Conservation (phyloP, 2,888 invertebrate genomes). For the Drosophila cyrtoloma region DNA sequence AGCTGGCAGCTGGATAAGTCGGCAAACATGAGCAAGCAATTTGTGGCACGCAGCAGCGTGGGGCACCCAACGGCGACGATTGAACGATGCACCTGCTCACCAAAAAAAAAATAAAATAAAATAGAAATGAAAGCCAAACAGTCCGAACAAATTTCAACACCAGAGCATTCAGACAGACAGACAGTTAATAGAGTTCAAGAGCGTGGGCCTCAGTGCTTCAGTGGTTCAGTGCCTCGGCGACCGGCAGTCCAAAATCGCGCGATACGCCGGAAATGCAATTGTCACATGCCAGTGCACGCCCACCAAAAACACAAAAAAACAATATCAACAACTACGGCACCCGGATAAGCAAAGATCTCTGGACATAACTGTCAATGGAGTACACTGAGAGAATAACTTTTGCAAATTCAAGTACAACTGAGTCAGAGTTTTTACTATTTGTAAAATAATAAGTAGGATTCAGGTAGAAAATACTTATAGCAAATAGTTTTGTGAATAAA, state of each 20-base stretch:
- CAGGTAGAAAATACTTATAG: background rate
- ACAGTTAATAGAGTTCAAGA: slow-evolving; percentile 37
- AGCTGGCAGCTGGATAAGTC: slow-evolving; percentile 57
- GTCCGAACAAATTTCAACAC: slow-evolving; percentile 14
- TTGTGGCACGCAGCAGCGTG: slow-evolving; percentile 68
- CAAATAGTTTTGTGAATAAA: background rate
- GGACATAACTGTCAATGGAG: slow-evolving; percentile 11
- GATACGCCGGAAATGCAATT: slow-evolving; percentile 76
- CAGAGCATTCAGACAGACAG: slow-evolving; percentile 9
- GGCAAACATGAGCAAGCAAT: slow-evolving; percentile 66
- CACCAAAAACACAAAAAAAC: slow-evolving; percentile 40
- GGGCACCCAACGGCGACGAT: slow-evolving; percentile 52
- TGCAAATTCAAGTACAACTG: background rate
- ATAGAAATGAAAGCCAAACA: slow-evolving; percentile 7
- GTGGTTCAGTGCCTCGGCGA: slow-evolving; percentile 7
- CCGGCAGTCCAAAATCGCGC: slow-evolving; percentile 43
- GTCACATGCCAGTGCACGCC: slow-evolving; percentile 70
- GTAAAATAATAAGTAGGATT: background rate
- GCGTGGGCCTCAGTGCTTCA: slow-evolving; percentile 20
- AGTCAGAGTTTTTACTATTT: background rate
- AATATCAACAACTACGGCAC: background rate
- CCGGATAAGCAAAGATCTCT: background rate
- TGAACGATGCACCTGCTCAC: slow-evolving; percentile 65
- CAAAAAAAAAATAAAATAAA: background rate
- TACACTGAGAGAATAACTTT: background rate